These are phyloP conservation scores for Exaiptasia diaphana DNA, from an alignment of 64 coral and sea anemone genomes.

Conservation along the genomic window DNA sequence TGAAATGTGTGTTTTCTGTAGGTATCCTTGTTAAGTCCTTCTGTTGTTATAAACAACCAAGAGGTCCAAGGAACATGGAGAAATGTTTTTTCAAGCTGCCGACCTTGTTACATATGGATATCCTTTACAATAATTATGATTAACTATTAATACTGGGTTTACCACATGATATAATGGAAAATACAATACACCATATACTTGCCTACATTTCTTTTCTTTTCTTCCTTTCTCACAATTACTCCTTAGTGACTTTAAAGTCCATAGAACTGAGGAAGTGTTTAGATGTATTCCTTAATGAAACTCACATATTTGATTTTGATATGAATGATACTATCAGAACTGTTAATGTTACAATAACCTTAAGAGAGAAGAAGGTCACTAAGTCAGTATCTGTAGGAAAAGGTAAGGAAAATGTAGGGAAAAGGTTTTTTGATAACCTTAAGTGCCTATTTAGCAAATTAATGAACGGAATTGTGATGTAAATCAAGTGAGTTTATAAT, in stretches of 20 bases:
- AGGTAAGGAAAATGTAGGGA: too few relatives aligned
- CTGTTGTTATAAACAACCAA: neutral
- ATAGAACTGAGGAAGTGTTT: too few relatives aligned
- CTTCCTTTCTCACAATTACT: too few relatives aligned
- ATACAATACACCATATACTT: too few relatives aligned
- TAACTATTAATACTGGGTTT: too few relatives aligned
- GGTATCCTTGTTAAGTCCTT: constrained; percentile 12
- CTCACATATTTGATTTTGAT: neutral
- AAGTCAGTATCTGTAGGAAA: neutral
- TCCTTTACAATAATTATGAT: constrained; percentile 56
- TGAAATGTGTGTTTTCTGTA: constrained; percentile 6
- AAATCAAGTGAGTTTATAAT: too few relatives aligned
- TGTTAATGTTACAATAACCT: neutral
- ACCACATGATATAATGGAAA: too few relatives aligned
- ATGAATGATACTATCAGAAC: neutral
- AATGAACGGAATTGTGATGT: too few relatives aligned
- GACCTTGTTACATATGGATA: constrained; percentile 55
- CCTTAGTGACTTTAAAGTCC: too few relatives aligned
- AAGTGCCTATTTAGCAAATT: too few relatives aligned
- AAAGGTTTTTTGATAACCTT: too few relatives aligned
- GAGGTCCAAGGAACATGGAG: constrained; percentile 1
- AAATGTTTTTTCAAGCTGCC: neutral
- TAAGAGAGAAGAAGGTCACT: neutral
- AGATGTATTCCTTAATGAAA: neutral
- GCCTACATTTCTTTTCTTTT: too few relatives aligned